Evolutionary conservation across 2,113 vertebrate species (phyloP), one percentile per base, ranked within the genome.

Genomic region (Nothocercus nigrocapillus): DNA sequence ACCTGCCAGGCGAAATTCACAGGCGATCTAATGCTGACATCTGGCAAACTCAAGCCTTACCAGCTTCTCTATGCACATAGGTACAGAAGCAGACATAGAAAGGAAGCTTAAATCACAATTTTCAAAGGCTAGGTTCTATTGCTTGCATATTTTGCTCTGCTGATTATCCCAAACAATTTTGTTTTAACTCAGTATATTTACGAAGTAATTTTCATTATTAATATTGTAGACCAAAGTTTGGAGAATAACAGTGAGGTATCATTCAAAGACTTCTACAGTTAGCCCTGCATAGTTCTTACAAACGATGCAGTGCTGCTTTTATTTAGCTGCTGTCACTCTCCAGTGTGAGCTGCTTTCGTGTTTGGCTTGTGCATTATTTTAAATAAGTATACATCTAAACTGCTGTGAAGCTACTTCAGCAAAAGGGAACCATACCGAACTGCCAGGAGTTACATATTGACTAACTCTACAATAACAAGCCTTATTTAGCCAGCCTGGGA

Each of bases 401-500:
- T 85, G 73, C 94, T 94, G 75, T 19, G 79, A 90, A 95, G 76
- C 79, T 93, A 91, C 84, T 90, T 95, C 32, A 90, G 82, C 82
- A 86, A 94, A 89, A 96, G 94, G 8, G 13, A 76, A 53, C 63
- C 78, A 32, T 22, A 28, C 59, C 20, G 42, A 58, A 68, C 8
- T 34, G 32, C 66, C 94, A 88, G 86, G 44, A 89, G 70, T 72
- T 45, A 83, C 58, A 70, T 85, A 19, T 3, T 75, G 72, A 68
- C 10, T 20, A 85, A 30, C 92, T 91, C 89, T 96, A 83, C 95
- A 97, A 85, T 85, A 96, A 73, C 73, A 82, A 96, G 53, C 34
- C 45, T 94, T 97, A 96, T 97, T 95, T 96, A 94, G 95, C 85
- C 96, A 90, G 83, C 66, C 94, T 61, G 70, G 67, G 89, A 94